Conservation (phyloP, 92 coral and sea anemone species). For the Hydrozoanthus gracilis region DNA sequence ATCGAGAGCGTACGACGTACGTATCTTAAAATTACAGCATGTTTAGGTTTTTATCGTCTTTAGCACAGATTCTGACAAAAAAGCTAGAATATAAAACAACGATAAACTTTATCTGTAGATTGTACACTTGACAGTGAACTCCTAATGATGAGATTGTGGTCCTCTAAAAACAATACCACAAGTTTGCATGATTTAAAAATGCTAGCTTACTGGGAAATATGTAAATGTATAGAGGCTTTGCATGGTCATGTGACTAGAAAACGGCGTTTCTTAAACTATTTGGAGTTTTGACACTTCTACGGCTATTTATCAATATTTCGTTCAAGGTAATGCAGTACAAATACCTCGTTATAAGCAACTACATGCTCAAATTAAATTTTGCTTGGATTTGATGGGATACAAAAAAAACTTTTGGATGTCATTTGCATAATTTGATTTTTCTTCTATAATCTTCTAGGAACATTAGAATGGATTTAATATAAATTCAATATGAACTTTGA, state of each 20-base stretch:
- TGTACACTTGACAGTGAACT: not conserved
- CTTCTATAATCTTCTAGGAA: too few relatives aligned
- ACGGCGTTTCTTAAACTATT: not conserved
- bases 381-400: too few relatives aligned
- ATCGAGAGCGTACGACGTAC: too few relatives aligned
- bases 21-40: too few relatives aligned
- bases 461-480: too few relatives aligned
- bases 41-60: too few relatives aligned
- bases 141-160: not conserved
- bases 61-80: not conserved
- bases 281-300: not conserved
- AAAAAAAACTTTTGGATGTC: too few relatives aligned
- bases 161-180: not conserved
- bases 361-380: too few relatives aligned
- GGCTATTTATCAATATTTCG: not conserved
- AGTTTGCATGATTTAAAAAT: not conserved
- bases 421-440: too few relatives aligned
- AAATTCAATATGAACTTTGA: too few relatives aligned
- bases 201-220: not conserved
- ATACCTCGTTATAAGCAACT: not conserved
- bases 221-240: not conserved
- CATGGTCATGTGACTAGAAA: not conserved
- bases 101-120: not conserved
- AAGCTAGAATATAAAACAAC: not conserved
- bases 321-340: not conserved